Conservation (phyloP, 2,888 invertebrate genomes). For the Noctua comes region DNA sequence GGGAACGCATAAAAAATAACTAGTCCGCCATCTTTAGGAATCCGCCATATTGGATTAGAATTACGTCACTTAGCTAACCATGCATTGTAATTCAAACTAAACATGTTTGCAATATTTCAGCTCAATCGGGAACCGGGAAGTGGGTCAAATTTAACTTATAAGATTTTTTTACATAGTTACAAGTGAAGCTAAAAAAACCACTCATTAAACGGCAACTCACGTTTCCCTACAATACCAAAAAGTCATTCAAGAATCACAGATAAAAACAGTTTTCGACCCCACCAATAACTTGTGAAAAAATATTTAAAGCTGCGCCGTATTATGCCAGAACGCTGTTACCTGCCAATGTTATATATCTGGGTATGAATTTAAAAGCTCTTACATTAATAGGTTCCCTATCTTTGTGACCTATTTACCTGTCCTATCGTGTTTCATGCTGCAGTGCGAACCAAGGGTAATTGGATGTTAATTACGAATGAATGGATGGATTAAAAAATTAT, state of each 20-base stretch:
- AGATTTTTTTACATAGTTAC: no score
- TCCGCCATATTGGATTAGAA: no score
- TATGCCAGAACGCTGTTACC: slow-evolving; percentile 17
- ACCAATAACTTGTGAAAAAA: slow-evolving; percentile 28
- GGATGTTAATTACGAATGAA: slow-evolving; percentile 13
- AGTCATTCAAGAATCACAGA: not conserved
- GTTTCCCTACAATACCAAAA: not conserved
- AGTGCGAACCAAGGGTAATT: slow-evolving; percentile 37
- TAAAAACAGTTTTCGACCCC: slow-evolving; percentile 1
- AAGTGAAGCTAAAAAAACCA: not conserved
- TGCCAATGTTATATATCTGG: slow-evolving; percentile 45
- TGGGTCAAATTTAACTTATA: no score
- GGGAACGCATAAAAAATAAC: no score
- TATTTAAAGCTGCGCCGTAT: slow-evolving; percentile 23
- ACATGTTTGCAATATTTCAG: no score
- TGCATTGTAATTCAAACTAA: no score
- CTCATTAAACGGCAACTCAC: not conserved
- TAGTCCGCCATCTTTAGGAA: no score
- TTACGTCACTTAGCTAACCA: no score
- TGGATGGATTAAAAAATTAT: slow-evolving; percentile 3
- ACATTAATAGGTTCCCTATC: slow-evolving; percentile 62
- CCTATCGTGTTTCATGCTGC: slow-evolving; percentile 27
- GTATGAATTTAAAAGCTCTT: slow-evolving; percentile 63
- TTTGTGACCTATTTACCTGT: slow-evolving; percentile 56
- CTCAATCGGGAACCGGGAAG: no score